These are phyloP conservation scores for Neogale vison DNA, from an alignment of 2,113 vertebrate species.

Conservation along the genomic window DNA sequence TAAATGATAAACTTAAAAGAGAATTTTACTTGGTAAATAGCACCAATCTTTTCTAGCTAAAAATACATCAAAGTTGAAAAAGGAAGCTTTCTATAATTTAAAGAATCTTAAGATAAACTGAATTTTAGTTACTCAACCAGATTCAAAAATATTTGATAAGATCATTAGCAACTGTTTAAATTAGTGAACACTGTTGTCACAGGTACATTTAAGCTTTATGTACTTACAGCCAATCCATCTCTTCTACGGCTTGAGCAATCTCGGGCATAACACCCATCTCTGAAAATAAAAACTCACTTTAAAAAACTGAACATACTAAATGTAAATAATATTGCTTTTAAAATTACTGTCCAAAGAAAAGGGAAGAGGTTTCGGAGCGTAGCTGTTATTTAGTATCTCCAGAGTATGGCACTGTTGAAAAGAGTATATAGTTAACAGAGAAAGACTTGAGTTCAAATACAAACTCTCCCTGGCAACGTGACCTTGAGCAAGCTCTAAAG, in stretches of 20 bases:
- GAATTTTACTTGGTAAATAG: neutral
- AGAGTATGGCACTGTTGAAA: neutral
- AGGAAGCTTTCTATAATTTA: neutral
- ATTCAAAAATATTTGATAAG: neutral
- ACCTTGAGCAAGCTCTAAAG: neutral
- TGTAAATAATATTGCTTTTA: neutral
- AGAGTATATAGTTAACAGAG: neutral
- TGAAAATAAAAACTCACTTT: constrained; percentile 75
- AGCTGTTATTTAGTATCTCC: neutral
- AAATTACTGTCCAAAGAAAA: neutral
- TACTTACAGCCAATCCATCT: constrained; percentile 99
- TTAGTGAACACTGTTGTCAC: neutral
- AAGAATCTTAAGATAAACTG: neutral
- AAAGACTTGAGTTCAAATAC: neutral
- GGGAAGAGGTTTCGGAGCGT: neutral
- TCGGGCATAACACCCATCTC: constrained; percentile 99
- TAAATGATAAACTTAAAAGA: constrained; percentile 21
- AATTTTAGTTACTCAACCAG: neutral
- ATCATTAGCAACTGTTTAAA: neutral
- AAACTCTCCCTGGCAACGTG: neutral
- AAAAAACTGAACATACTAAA: neutral
- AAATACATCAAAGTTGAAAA: neutral
- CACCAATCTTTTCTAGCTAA: neutral
- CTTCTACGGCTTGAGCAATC: constrained; percentile 98
- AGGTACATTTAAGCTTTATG: neutral